These are phyloP conservation scores for Esox niger DNA, from an alignment of 2,113 vertebrate genomes.

Conservation along the genomic window DNA sequence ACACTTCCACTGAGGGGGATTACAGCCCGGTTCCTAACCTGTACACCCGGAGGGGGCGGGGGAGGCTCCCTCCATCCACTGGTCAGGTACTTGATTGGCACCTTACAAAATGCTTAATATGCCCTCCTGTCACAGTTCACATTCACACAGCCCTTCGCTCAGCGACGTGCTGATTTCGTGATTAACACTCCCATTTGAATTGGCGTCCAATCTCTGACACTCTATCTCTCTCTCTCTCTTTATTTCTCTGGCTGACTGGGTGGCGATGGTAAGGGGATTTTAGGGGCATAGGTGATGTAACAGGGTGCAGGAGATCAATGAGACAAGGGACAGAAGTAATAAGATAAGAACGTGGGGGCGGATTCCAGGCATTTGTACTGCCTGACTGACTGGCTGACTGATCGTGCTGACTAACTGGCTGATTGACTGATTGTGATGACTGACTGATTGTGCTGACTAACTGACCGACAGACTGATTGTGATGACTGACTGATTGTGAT, in stretches of 20 bases:
- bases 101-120: not conserved
- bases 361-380: constrained; percentile 54
- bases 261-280: not conserved
- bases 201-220: not conserved
- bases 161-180: not conserved
- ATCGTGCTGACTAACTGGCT: not conserved
- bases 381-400: constrained; percentile 10
- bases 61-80: not conserved
- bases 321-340: constrained; percentile 56
- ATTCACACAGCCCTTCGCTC: not conserved
- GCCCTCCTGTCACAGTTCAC: not conserved
- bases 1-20: constrained; percentile 47
- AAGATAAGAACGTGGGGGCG: constrained; percentile 15
- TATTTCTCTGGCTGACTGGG: not conserved
- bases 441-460: too few relatives aligned
- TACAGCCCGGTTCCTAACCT: too few relatives aligned
- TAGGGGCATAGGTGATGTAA: constrained; percentile 65
- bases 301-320: constrained; percentile 51
- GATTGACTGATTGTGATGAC: too few relatives aligned
- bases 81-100: too few relatives aligned
- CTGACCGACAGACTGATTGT: too few relatives aligned
- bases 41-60: constrained; percentile 4
- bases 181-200: not conserved
- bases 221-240: not conserved
- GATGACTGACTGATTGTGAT: too few relatives aligned